Conservation (phyloP, 2,113 vertebrate genomes). For the Leiothrix lutea region DNA sequence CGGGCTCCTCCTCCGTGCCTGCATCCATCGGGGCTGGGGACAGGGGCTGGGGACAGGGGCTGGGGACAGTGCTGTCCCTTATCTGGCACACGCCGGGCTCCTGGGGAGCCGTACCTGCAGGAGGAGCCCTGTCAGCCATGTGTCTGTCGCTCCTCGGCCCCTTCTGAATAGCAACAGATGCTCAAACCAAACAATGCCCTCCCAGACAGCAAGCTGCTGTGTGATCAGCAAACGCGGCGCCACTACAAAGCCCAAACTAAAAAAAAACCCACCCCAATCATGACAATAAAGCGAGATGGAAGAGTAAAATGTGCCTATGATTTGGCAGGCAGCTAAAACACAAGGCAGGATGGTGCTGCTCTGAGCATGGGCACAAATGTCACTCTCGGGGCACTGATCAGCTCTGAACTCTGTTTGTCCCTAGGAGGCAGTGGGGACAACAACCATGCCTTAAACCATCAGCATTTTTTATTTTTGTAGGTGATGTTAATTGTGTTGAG, state of each 20-base stretch:
- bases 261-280: neutral
- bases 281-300: neutral
- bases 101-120: slow-evolving; percentile 49
- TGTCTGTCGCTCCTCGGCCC: slow-evolving; percentile 7
- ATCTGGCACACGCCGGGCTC: slow-evolving; percentile 6
- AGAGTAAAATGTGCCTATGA: neutral
- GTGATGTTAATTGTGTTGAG: neutral
- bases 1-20: neutral
- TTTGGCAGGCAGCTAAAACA: neutral
- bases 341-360: neutral
- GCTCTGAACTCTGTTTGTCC: neutral
- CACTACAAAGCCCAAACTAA: neutral
- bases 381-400: neutral
- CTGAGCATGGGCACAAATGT: neutral
- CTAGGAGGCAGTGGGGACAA: neutral
- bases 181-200: slow-evolving; percentile 7
- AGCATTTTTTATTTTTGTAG: neutral
- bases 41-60: neutral
- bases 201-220: slow-evolving; percentile 6
- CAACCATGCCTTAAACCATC: slow-evolving; percentile 9
- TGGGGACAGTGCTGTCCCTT: neutral
- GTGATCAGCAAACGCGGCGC: neutral
- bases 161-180: slow-evolving; percentile 37
- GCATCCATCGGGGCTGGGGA: neutral
- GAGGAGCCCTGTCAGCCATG: slow-evolving; percentile 9